These are phyloP conservation scores for Bucorvus abyssinicus DNA, from an alignment of 2,797 vertebrate species.

Conservation along the genomic window DNA sequence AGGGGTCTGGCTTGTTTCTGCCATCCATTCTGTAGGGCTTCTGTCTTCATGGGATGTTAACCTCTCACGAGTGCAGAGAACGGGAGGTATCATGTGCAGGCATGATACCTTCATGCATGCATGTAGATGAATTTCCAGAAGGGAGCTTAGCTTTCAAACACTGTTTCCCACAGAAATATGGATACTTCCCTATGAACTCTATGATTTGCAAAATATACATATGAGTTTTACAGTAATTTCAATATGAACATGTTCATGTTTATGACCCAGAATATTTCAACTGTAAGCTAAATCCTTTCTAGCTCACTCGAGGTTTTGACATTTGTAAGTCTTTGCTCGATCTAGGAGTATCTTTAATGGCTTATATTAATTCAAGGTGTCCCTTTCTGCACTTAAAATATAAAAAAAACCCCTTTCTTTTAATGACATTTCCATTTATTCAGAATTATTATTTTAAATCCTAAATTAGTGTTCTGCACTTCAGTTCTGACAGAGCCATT, in stretches of 20 bases:
- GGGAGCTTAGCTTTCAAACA: not conserved
- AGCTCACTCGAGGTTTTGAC: not conserved
- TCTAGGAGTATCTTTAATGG: constrained; percentile 48
- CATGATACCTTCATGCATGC: not conserved
- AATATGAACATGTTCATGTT: not conserved
- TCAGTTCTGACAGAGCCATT: constrained; percentile 68
- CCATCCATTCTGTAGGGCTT: not conserved
- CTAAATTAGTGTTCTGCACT: constrained; percentile 70
- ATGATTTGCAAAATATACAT: not conserved
- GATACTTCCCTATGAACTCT: not conserved
- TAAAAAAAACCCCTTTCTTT: not conserved
- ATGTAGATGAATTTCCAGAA: not conserved
- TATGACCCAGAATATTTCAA: constrained; percentile 12
- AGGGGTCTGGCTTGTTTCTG: not conserved
- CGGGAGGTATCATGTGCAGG: not conserved
- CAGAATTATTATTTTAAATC: constrained; percentile 75
- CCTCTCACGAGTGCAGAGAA: not conserved
- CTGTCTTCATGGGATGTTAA: not conserved
- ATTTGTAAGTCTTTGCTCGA: not conserved
- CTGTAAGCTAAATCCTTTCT: not conserved
- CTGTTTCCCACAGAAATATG: not conserved
- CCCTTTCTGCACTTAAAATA: constrained; percentile 62
- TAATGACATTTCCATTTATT: constrained; percentile 72
- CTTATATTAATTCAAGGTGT: constrained; percentile 66
- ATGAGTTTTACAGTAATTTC: constrained; percentile 6